Base-by-base conservation (phyloP, 1,140 invertebrate genomes). In the Drosophila lowei region DNA sequence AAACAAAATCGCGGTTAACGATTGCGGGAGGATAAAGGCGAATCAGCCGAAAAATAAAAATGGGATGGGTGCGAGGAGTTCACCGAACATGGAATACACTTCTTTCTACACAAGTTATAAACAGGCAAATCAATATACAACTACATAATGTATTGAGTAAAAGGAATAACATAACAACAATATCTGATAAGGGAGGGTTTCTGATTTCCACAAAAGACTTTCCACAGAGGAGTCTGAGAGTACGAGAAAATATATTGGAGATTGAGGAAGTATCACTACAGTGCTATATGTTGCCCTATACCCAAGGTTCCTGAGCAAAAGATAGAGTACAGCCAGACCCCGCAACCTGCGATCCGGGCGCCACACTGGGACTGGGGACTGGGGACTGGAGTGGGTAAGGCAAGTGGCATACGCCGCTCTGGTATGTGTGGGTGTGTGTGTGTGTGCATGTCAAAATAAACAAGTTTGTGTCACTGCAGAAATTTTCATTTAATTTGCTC, bases 401-500 rank as follows among this genome's bases (percentile, higher is more conserved):
- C 16, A 59, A 16, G 54, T 44, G 42, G 25, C 43, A 13, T 53
- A 41, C 50, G 50, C 50, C 28, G 38, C 50, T 21, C 15, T 7
- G 50, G 16, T 54, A 65, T 53, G 41, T 56, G 42, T 56, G 53
- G 64, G 56, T 77, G 74, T 68, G 62, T 60, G 48, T 72, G 55
- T 70, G 59, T 64, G 52, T 90, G 79, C 83, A 80, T 85, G 84
- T 88, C 84, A 90, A 88, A 90, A 90, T 85, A 90, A 90, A 90
- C 83, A 86, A 86, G 83, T 86, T 86, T 78, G 66, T 88, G 83
- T 86, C 83, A 86, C 83, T 86, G 83, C 83, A 83, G 78, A 83
- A 88, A 86, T 74, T 80, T 86, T 86, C 83, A 88, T 88, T 86
- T 86, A 86, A 86, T 86, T 86, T 88, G 83, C 60, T 76, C 49